Base-by-base conservation (phyloP, 2,888 invertebrate genomes). In the Drosophila merina region DNA sequence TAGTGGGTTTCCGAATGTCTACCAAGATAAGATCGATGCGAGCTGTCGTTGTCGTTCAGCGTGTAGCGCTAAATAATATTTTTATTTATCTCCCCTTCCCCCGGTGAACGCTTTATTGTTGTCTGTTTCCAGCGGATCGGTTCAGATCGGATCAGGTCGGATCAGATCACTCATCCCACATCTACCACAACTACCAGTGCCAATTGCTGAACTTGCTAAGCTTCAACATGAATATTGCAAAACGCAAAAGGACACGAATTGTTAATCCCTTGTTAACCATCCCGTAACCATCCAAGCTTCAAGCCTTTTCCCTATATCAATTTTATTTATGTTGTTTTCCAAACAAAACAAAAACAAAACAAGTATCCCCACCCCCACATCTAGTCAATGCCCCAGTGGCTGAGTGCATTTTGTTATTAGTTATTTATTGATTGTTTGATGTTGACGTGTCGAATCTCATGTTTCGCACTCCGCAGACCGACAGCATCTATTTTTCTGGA, bases 361-460 rank as follows among this genome's bases (percentile, higher is more conserved):
- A 20, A 20, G 20, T 42, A 42, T 14, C 20, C 33, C 59, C 40
- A 30, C 42, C 49, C 26, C 51, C 20, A 20, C 68, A 80, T 81
- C 81, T 81, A 81, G 81, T 81, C 81, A 81, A 70, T 70, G 77
- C 69, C 69, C 75, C 68, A 72, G 72, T 68, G 69, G 74, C 83
- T 79, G 73, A 77, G 57, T 73, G 77, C 75, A 79, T 77, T 81
- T 82, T 82, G 82, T 82, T 82, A 82, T 82, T 82, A 82, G 82
- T 82, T 82, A 79, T 82, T 82, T 82, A 82, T 84, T 82, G 74
- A 84, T 66, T 67, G 64, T 57, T 62, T 62, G 20, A 42, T 3
- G 40, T 42, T 42, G 69, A 75, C 66, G 81, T 81, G 82, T 66
- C 67, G 81, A 84, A 84, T 81, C 81, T 82, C 83, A 81, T 74